Conservation (phyloP, 1,140 invertebrate genomes). For the Aphidius gifuensis region DNA sequence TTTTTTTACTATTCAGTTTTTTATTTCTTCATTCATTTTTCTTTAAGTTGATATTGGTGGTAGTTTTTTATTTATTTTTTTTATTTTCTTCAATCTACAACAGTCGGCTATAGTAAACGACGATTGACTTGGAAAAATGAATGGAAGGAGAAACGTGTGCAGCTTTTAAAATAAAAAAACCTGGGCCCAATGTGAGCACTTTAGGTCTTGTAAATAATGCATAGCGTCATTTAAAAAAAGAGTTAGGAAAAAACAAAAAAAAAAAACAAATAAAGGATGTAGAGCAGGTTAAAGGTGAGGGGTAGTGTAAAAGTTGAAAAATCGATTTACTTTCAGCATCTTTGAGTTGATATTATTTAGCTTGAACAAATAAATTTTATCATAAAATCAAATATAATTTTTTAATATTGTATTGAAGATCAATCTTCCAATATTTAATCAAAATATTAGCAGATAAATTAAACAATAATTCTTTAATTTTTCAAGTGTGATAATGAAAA, state of each 20-base stretch:
- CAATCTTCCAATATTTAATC: too few species aligned
- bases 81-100: too few species aligned
- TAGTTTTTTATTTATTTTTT: too few species aligned
- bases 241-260: neutral
- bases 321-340: neutral
- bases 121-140: neutral
- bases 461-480: slow-evolving; percentile 1
- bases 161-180: slow-evolving; percentile 2
- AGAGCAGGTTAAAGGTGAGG: neutral
- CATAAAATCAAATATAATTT: too few species aligned
- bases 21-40: neutral
- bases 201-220: slow-evolving; percentile 35
- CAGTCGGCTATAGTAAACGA: too few species aligned
- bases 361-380: too few species aligned
- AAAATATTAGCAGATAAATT: too few species aligned
- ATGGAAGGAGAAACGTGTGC: slow-evolving; percentile 3
- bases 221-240: slow-evolving; percentile 29
- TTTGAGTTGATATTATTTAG: too few species aligned
- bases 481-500: slow-evolving; percentile 33
- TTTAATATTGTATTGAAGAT: too few species aligned
- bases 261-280: slow-evolving; percentile 6
- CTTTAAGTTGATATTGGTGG: neutral
- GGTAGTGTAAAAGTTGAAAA: neutral
- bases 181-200: slow-evolving; percentile 4
- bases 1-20: neutral